Base-by-base conservation (phyloP, 2,888 invertebrate species). In the Coelogynopora nodosa region DNA sequence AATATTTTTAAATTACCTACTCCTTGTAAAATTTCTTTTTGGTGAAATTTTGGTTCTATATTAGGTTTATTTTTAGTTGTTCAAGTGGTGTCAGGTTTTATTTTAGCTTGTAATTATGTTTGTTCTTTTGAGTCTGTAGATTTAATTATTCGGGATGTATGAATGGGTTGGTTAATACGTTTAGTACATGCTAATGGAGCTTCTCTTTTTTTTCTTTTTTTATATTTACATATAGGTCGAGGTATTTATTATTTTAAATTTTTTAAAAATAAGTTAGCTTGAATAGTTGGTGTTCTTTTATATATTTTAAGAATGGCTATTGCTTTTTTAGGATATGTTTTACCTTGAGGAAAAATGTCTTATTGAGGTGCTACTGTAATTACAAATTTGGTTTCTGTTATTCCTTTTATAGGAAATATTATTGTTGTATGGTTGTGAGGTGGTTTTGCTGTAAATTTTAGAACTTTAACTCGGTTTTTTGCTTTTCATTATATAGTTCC, bases 331-430 rank as follows among this genome's bases (percentile, higher is more conserved):
- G 87, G 87, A 0, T 87, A 87, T 49, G 84, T 87, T 2, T 87
- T 87, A 84, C 87, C 87, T 31, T 87, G 87, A 84, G 87, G 87
- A 0, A 84, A 87, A 74, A 87, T 87, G 31, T 87, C 87, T 28
- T 84, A 84, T 67, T 87, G 84, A 27, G 87, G 83, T 0, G 87
- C 87, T 27, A 87, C 87, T 0, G 87, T 87, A 0, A 87, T 87
- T 84, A 87, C 87, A 31, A 87, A 84, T 84, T 84, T 74, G 23
- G 74, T 74, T 10, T 74, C 74, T 74, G 74, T 74, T 10, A 26
- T 74, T 26, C 74, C 74, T n/a, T 74, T n/a, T 74, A 26, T 74
- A n/a, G 74, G 74, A 74, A 10, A 74, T n/a, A 26, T 74, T n/a
- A 74, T 74, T 26, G 74, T 74, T 74, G 74, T n/a, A 74, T 74